Evolutionary conservation across 2,113 vertebrate genomes (phyloP), one percentile per base, ranked within the genome.

Genomic region (Willisornis vidua): DNA sequence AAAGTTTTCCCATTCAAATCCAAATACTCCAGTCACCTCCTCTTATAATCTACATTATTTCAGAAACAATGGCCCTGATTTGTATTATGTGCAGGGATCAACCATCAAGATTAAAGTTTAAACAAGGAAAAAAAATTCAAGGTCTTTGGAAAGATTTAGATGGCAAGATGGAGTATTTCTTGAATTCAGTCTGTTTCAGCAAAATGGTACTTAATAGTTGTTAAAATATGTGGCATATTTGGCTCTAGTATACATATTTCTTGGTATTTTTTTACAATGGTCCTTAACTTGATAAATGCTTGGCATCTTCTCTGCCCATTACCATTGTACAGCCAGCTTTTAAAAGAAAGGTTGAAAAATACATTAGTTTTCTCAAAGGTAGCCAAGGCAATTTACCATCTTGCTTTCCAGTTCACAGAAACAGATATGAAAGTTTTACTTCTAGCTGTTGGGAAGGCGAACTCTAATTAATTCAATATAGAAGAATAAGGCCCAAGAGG

Each of bases 311-410:
- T 76, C n/a, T 85, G 73, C 37, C 73, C 61, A 54, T 74, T 85
- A 49, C 33, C 62, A 16, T 41, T 68, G 74, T 79, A 85, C 66
- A 87, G 74, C 43, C 81, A 85, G 62, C n/a, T 93, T 78, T 85
- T 72, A 85, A 89, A 65, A 45, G 62, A 82, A 85, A 79, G 29
- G 39, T 70, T 91, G 57, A 72, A 87, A 93, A 93, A 82, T 75
- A 35, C 62, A 57, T 75, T 48, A 52, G 48, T 33, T 93, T 57
- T 39, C 58, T 94, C 70, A 78, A 78, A 87, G 73, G 65, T 84
- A 87, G 59, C 68, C 89, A 94, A 24, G 71, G 19, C 73, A 77
- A 78, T 90, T 93, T 73, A 43, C 49, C 55, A 18, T 79, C 46
- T 68, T 62, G 37, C 43, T 80, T 93, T 92, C 58, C 57, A 66